phyloP scores from a whole-genome alignment of 1,140 invertebrate genomes.

The Drosophila miranda region DNA sequence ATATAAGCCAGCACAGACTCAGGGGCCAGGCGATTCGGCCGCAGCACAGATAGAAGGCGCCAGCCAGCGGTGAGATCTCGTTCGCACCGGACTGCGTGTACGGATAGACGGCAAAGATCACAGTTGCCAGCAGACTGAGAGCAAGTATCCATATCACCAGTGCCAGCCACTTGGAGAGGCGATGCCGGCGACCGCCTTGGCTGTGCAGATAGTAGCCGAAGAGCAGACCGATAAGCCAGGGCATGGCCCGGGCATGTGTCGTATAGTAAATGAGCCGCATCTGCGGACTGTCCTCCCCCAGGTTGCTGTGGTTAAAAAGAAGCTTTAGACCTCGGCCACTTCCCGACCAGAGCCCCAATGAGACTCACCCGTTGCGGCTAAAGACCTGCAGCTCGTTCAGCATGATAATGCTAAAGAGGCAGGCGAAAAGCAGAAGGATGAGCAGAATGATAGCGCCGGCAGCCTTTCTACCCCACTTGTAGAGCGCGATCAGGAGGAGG shows the following conservation, averaged over 20 bases:
- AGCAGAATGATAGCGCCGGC: slow-evolving; percentile 49
- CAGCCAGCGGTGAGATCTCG: slow-evolving; percentile 75
- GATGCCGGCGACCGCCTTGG: slow-evolving; percentile 20
- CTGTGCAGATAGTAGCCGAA: slow-evolving; percentile 70
- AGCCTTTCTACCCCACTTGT: slow-evolving; percentile 83
- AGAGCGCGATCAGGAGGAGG: slow-evolving; percentile 87
- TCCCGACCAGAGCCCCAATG: too few relatives aligned
- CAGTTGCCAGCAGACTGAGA: slow-evolving; percentile 49
- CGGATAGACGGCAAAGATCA: slow-evolving; percentile 73
- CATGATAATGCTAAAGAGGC: slow-evolving; percentile 65
- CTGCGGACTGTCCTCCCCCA: slow-evolving; percentile 49
- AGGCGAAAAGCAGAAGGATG: slow-evolving; percentile 51
- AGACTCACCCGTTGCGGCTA: slow-evolving; percentile 45
- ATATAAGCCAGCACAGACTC: slow-evolving; percentile 87
- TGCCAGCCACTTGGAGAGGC: slow-evolving; percentile 38
- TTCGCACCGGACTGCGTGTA: slow-evolving; percentile 65
- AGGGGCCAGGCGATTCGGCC: slow-evolving; percentile 86
- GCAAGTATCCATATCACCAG: slow-evolving; percentile 53
- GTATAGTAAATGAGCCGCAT: slow-evolving; percentile 73
- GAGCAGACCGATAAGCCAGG: slow-evolving; percentile 73
- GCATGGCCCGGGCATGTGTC: slow-evolving; percentile 67
- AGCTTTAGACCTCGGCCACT: background rate
- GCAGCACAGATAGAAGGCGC: slow-evolving; percentile 86
- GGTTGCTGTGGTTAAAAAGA: slow-evolving; percentile 32
- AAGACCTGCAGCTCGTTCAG: slow-evolving; percentile 57